Conservation (phyloP, 2,113 vertebrate genomes). For the Oreochromis aureus region DNA sequence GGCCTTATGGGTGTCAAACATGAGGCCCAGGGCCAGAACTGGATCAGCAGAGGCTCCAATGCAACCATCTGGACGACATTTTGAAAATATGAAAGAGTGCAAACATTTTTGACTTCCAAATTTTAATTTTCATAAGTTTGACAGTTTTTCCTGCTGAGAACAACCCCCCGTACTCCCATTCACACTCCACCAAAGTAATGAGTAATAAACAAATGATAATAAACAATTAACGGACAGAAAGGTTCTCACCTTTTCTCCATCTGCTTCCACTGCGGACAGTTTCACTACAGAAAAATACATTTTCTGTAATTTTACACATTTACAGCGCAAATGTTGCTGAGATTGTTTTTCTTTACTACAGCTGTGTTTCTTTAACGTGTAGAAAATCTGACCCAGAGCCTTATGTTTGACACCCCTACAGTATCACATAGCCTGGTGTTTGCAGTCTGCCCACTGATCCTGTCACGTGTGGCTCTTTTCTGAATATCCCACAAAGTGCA, state of each 20-base stretch:
- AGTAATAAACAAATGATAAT: background rate
- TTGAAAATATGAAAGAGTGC: background rate
- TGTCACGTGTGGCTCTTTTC: background rate
- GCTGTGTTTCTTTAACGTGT: background rate
- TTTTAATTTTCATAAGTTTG: background rate
- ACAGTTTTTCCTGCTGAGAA: background rate
- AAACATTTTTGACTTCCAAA: background rate
- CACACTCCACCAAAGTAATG: background rate
- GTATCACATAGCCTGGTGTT: background rate
- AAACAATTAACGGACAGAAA: background rate
- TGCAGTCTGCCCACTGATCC: background rate
- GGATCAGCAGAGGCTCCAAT: background rate
- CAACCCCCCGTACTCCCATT: background rate
- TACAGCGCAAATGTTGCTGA: background rate
- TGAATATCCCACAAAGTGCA: background rate
- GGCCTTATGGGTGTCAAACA: background rate
- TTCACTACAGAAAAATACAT: accelerated
- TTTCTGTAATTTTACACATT: background rate
- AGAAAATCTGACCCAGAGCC: background rate
- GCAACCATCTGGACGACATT: accelerated
- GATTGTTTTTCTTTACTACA: background rate
- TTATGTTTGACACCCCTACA: background rate
- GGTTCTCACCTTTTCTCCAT: background rate
- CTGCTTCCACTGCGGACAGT: background rate
- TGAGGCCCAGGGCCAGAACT: background rate